phyloP scores from a whole-genome alignment of 2,888 invertebrate species.

The Microctonus aethiopoides region DNA sequence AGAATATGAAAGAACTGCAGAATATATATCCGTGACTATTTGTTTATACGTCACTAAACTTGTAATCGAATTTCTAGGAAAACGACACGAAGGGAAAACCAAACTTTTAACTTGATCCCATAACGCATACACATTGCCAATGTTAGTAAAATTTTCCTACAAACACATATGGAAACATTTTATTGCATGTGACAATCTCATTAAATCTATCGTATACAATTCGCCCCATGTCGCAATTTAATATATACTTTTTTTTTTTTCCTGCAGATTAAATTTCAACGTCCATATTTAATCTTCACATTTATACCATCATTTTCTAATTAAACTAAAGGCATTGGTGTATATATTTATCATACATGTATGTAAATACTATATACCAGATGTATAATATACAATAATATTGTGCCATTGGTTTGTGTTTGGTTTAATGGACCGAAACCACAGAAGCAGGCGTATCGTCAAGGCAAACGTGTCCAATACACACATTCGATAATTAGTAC shows the following conservation, averaged over 20 bases:
- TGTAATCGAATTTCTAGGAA: constrained; percentile 33
- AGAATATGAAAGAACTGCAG: too few relatives aligned
- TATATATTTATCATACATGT: neutral
- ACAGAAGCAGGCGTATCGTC: constrained; percentile 9
- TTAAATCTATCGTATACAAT: neutral
- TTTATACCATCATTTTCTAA: too few relatives aligned
- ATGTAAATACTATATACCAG: neutral
- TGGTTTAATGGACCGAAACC: constrained; percentile 4
- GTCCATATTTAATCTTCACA: too few relatives aligned
- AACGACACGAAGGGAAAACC: neutral
- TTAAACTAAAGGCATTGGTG: neutral
- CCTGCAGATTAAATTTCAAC: neutral
- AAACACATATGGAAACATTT: neutral
- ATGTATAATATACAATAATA: neutral
- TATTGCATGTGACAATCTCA: neutral
- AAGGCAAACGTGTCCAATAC: neutral
- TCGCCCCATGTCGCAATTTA: neutral
- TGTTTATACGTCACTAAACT: constrained; percentile 24
- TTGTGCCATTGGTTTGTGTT: neutral
- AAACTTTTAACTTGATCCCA: constrained; percentile 5
- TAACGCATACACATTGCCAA: neutral
- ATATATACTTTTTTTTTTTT: neutral
- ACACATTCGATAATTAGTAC: constrained; percentile 18
- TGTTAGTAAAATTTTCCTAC: constrained; percentile 2
- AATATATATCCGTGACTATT: neutral